Evolutionary conservation across 2,888 invertebrate species (phyloP), one percentile per base, ranked within the genome.

Genomic region (Pocota personata): DNA sequence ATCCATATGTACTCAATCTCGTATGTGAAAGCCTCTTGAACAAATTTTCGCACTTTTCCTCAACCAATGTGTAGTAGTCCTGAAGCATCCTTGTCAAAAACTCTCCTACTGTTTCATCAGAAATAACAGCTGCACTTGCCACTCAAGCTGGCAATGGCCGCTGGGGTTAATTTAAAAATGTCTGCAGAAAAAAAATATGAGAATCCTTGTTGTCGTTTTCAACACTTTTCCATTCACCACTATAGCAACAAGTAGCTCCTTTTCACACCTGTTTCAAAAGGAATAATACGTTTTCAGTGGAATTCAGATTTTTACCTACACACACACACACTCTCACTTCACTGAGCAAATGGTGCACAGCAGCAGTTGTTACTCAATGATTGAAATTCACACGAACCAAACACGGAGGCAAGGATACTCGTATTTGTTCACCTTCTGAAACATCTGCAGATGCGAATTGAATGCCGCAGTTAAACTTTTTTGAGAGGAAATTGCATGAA

Each of bases 171-270:
- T 80, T 80, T 79, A 57, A 75, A 80, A 84, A 75, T 12, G 55
- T 80, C 69, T 80, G 58, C 62, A 16, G 4, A 37, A 40, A 37
- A 62, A 30, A 16, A 46, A 48, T n/a, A 0, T 1, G n/a, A 40
- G 64, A 60, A 24, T 64, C 64, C 64, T 71, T 60, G 48, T 52
- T 48, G 60, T 27, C 27, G 1, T 32, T 64, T 69, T 72, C 37
- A 30, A 35, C 37, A 27, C 30, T 78, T 52, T 78, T 35, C 1
- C 69, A 37, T 14, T 72, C 66, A 62, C 24, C 55, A 64, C 69
- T 71, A 55, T 19, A 48, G 86, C 86, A 86, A 86, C 86, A 86
- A 82, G 86, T 84, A 66, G 24, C 71, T 80, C 69, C 75, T 60
- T 84, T 71, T 86, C 82, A 82, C 86, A 82, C 82, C 82, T 86